These are phyloP conservation scores for Paramisgurnus dabryanus DNA, from an alignment of 2,113 vertebrate species.

Conservation along the genomic window DNA sequence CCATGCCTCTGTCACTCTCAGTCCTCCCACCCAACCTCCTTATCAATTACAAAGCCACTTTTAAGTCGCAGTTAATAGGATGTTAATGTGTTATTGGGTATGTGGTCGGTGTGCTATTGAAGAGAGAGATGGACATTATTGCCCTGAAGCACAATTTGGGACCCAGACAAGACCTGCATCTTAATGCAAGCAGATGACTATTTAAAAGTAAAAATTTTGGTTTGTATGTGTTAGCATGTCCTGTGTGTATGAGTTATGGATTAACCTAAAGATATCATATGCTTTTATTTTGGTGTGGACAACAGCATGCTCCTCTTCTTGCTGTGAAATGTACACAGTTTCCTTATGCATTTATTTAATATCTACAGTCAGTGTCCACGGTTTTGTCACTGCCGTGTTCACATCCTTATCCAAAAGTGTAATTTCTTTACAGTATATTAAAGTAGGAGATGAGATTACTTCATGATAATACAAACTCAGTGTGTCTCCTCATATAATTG, in stretches of 20 bases:
- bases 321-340: too few species aligned
- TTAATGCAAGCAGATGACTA: constrained; percentile 49
- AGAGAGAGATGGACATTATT: constrained; percentile 45
- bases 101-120: constrained; percentile 41
- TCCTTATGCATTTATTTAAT: not conserved
- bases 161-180: constrained; percentile 48
- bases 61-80: constrained; percentile 46
- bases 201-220: constrained; percentile 37
- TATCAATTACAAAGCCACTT: constrained; percentile 52
- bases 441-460: not conserved
- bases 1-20: constrained; percentile 45
- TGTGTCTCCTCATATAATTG: not conserved
- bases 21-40: constrained; percentile 42
- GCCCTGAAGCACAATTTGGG: constrained; percentile 43
- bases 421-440: not conserved
- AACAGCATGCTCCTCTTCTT: not conserved
- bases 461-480: not conserved
- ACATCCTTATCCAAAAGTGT: not conserved
- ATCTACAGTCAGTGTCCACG: not conserved
- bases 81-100: constrained; percentile 48
- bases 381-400: not conserved
- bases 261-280: not conserved
- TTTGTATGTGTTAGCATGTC: not conserved
- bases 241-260: not conserved
- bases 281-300: not conserved